Evolutionary conservation across 2,797 vertebrate genomes (phyloP), one percentile per base, ranked within the genome.

Genomic region (Pygocentrus nattereri): DNA sequence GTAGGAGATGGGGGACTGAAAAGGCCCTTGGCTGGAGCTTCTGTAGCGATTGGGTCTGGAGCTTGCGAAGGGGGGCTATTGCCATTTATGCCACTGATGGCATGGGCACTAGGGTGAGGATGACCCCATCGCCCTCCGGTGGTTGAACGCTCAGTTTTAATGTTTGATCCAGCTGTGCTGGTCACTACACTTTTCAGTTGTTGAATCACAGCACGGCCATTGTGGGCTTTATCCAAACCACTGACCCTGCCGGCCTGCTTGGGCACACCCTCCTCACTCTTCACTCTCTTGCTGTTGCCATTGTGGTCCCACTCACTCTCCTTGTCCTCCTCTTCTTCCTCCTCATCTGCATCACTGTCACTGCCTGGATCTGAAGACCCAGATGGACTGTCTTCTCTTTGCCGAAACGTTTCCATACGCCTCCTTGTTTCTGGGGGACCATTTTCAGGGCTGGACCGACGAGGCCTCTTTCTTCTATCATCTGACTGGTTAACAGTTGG

Each of bases 131-230:
- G 91, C 0, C 88, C 80, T 61, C 84, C 79, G 77, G 92, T 74
- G 83, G 85, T 67, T 89, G 91, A 0, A 87, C 83, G 87, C 85
- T 96, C 95, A 18, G 94, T 95, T 87, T 96, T 96, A 84, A 96
- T 92, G 85, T 89, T 90, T 65, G 94, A 89, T 88, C 91, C 82
- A 80, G 90, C 75, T 0, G 93, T 87, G 12, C 88, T 89, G 74
- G 89, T 87, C 79, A 92, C 92, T 0, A 88, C 88, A 0, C 91
- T 93, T 82, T 95, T 96, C 0, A 95, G 92, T 75, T 96, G 95
- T 85, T 96, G 94, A 90, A 96, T 96, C 70, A 97, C 94, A 0
- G 95, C 93, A 5, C 93, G 92, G 11, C 93, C 93, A 10, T 93
- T 94, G 81, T 94, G 94, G 64, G 91, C 85, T 88, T 92, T 88